Evolutionary conservation across 1,140 invertebrate genomes (phyloP).

Genomic region (Hydropsyche tenuis): DNA sequence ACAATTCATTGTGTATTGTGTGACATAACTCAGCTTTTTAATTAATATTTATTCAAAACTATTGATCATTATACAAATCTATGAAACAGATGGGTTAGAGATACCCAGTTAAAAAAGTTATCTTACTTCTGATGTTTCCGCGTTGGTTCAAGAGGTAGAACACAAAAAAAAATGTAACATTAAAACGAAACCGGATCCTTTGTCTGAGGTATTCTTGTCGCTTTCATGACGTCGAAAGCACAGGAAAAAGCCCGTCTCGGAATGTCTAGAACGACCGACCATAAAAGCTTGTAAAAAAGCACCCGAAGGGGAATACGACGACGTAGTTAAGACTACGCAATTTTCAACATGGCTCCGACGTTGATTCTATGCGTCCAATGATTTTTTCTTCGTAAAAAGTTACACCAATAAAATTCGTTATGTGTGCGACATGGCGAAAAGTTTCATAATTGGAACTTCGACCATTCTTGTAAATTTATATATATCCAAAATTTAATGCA

Average conservation of each 20-base stretch:
- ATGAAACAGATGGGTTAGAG: too few relatives aligned
- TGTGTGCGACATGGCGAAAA: too few relatives aligned
- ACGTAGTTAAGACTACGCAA: conserved; percentile 19
- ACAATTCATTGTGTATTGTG: too few relatives aligned
- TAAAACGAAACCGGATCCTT: conserved; percentile 18
- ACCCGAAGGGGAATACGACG: conserved; percentile 11
- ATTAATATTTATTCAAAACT: too few relatives aligned
- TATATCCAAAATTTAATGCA: too few relatives aligned
- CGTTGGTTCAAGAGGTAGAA: neutral
- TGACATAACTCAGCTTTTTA: too few relatives aligned
- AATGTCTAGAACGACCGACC: conserved; percentile 4
- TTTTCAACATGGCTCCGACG: neutral
- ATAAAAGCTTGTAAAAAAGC: conserved; percentile 19
- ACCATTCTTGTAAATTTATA: too few relatives aligned
- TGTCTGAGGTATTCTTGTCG: conserved; percentile 12
- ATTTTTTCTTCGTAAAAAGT: too few relatives aligned
- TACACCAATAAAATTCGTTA: too few relatives aligned
- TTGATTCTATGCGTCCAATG: too few relatives aligned
- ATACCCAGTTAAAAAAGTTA: neutral
- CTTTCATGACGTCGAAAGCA: neutral
- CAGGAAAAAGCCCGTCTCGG: neutral
- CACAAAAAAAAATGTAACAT: neutral
- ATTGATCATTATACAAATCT: too few relatives aligned
- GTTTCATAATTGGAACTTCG: too few relatives aligned
- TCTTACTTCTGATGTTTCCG: neutral